Percentiles rank a stretch among this genome's conserved stretches.
phyloP scores from a whole-genome alignment of 2,888 invertebrate species.

The Oligia strigilis region DNA sequence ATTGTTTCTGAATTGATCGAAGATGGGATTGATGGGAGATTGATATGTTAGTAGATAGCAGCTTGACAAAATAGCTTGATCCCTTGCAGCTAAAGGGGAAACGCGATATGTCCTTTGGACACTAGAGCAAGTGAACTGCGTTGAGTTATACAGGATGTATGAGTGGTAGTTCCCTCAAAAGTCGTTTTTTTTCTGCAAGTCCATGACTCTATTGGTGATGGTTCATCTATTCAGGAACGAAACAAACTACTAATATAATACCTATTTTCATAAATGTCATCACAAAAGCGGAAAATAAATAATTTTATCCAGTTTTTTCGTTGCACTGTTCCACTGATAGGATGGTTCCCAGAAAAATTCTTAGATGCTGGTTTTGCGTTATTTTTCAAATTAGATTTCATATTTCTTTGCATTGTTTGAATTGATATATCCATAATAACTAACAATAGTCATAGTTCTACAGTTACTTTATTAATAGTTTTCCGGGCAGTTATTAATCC shows the following conservation, averaged over 20 bases:
- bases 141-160: not conserved
- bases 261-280: not conserved
- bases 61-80: not conserved
- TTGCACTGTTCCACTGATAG: not conserved
- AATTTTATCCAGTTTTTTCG: too few species aligned
- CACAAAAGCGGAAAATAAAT: not conserved
- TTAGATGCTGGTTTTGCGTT: not conserved
- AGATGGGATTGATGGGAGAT: not conserved
- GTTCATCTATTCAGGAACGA: not conserved
- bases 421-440: not conserved
- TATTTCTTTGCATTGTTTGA: not conserved
- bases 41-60: not conserved
- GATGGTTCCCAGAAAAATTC: not conserved
- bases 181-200: not conserved
- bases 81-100: not conserved
- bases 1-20: not conserved
- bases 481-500: not conserved
- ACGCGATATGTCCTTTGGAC: not conserved
- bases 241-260: not conserved
- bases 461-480: not conserved
- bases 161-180: not conserved
- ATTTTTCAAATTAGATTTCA: not conserved
- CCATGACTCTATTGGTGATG: not conserved
- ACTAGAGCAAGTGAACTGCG: not conserved
- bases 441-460: not conserved